Percentiles rank a stretch among this genome's conserved stretches.
phyloP scores from a whole-genome alignment of 2,113 vertebrate species.

The Cinclus cinclus region DNA sequence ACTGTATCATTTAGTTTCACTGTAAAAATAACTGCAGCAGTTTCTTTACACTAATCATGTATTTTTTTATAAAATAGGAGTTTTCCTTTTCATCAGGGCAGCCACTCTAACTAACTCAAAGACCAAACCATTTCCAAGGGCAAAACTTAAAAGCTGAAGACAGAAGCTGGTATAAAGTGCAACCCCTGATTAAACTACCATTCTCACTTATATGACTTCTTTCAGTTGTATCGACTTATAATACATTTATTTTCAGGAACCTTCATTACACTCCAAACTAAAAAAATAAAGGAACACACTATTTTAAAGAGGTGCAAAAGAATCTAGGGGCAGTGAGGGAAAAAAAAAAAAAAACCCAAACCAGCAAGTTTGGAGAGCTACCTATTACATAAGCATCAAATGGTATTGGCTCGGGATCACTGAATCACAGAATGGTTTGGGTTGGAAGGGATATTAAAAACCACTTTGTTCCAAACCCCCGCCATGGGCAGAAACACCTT shows the following conservation, averaged over 20 bases:
- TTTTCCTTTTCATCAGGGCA: neutral
- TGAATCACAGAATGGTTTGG: neutral
- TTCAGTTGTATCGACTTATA: neutral
- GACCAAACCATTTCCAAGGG: neutral
- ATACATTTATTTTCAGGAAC: neutral
- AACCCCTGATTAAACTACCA: neutral
- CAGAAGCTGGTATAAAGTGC: neutral
- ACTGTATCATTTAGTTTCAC: neutral
- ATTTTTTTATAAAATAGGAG: neutral
- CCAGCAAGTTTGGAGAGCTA: neutral
- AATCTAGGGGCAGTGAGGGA: neutral
- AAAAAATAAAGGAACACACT: neutral
- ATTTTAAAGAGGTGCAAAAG: neutral
- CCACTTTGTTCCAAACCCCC: neutral
- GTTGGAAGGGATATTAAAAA: neutral
- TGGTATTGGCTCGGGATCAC: rapidly evolving
- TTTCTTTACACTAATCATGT: neutral
- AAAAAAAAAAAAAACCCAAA: neutral
- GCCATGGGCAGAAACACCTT: neutral
- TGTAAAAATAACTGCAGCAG: neutral
- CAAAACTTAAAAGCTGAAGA: neutral
- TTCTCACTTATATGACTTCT: neutral
- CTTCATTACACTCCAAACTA: neutral
- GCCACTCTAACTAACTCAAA: neutral
- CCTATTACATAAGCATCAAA: neutral